Evolutionary conservation across 1,140 invertebrate species (phyloP).

Genomic region (Venustaconcha ellipsiformis): DNA sequence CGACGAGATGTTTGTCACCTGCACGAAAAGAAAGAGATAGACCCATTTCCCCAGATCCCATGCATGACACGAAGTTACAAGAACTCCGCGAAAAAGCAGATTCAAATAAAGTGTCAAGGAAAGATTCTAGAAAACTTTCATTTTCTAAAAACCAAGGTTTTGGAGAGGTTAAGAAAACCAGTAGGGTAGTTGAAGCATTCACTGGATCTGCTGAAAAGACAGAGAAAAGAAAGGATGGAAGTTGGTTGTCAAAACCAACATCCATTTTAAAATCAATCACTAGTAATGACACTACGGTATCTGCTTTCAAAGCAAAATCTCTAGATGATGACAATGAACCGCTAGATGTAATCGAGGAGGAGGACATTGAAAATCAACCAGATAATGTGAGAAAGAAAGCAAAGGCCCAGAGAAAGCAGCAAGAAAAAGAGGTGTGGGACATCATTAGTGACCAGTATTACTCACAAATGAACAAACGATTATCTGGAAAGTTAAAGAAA

Average conservation of each 20-base stretch:
- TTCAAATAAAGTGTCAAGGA: slow-evolving; percentile 16
- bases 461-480: slow-evolving; percentile 25
- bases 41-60: slow-evolving; percentile 27
- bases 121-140: slow-evolving; percentile 19
- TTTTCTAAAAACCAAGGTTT: slow-evolving; percentile 23
- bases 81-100: slow-evolving; percentile 21
- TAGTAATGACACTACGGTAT: slow-evolving; percentile 43
- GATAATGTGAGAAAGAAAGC: slow-evolving; percentile 7
- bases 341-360: slow-evolving; percentile 42
- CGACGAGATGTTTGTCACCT: background rate
- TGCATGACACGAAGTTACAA: slow-evolving; percentile 22
- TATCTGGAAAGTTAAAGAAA: slow-evolving; percentile 30
- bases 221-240: slow-evolving; percentile 39
- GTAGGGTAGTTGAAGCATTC: slow-evolving; percentile 28
- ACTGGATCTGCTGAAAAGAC: slow-evolving; percentile 19
- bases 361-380: slow-evolving; percentile 29
- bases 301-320: slow-evolving; percentile 42
- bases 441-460: slow-evolving; percentile 31
- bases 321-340: slow-evolving; percentile 31
- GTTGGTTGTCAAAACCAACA: slow-evolving; percentile 38
- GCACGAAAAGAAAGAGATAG: background rate
- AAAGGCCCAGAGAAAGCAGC: slow-evolving; percentile 16
- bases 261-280: slow-evolving; percentile 43
- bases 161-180: slow-evolving; percentile 13
- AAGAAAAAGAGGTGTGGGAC: slow-evolving; percentile 23